Base-by-base conservation (phyloP, 2,113 vertebrate species). In the Atrichornis clamosus region DNA sequence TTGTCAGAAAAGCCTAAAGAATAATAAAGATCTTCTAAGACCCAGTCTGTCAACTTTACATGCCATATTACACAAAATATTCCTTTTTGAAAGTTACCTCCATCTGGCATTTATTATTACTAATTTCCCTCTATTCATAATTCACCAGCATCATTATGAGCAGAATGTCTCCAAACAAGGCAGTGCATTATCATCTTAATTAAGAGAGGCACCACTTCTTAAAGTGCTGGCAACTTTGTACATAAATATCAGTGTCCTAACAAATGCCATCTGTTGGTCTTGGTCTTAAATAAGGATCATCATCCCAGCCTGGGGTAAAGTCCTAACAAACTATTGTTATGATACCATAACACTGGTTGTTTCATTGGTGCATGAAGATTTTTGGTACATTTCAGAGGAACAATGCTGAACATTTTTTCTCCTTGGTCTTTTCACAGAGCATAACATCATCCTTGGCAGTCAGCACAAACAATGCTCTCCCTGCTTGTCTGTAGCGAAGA, bases 1-100 rank as follows among this genome's bases (percentile, higher is more conserved):
- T 96, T 97, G 91, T 96, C 84, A 97, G 72, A 69, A 96, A 96
- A 95, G 86, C 81, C 95, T 94, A 88, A 95, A 89, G 86, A 97
- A 97, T 93, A 97, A 95, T 95, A 92, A 88, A 87, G 86, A 77
- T 76, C 80, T 92, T 94, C 91, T 78, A 95, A 92, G 81, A 65
- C 55, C 26, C 59, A 0, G 35, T 47, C 50, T 82, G 93, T 96
- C 92, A 93, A 82, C 60, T 95, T 92, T 53, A 95, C 76, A 91
- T 75, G 63, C 85, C 82, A 89, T 76, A 95, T 94, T 84, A 70
- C 58, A 94, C 70, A 82, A 93, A 89, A 76, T 60, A 96, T 46
- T 86, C 82, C 53, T 91, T 75, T 84, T 79, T 88, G 64, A 93
- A 92, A 92, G 88, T 96, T 82, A 70, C 41, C 79, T 95, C 82